Conservation (phyloP, 2,113 vertebrate species). For the Actenoides hombroni region DNA sequence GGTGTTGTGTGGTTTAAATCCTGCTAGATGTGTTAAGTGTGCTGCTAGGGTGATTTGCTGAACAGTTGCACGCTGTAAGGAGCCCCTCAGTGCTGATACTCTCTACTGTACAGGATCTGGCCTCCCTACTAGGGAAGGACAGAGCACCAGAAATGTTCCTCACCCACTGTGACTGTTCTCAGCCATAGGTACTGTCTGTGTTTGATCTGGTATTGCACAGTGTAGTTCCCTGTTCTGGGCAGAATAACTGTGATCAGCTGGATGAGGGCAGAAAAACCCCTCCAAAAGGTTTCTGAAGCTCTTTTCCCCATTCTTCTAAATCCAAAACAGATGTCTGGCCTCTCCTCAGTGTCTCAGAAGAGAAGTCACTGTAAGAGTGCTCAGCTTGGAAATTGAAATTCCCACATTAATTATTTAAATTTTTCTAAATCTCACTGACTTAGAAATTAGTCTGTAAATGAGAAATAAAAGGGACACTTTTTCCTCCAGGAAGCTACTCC, state of each 20-base stretch:
- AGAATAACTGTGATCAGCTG: background rate
- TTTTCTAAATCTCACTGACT: background rate
- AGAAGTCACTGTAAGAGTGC: background rate
- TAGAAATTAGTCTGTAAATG: background rate
- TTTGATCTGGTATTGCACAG: background rate
- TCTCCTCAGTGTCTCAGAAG: background rate
- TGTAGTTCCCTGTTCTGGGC: background rate
- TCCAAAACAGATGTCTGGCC: background rate
- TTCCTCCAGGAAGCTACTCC: background rate
- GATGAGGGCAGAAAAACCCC: background rate
- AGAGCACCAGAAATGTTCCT: background rate
- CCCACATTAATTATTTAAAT: background rate
- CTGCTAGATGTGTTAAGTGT: background rate
- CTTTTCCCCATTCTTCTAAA: background rate
- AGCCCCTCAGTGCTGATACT: background rate
- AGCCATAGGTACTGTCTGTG: background rate
- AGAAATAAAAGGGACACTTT: background rate
- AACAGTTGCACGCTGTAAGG: background rate
- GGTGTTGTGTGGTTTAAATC: background rate
- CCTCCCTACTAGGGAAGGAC: background rate
- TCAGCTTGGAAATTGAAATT: background rate
- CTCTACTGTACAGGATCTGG: background rate
- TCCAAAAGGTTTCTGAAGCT: background rate
- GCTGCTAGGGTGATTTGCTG: background rate
- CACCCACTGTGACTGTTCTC: background rate